Evolutionary conservation across 1,140 invertebrate species (phyloP).

Genomic region (Gyrodactylus bullatarudis): DNA sequence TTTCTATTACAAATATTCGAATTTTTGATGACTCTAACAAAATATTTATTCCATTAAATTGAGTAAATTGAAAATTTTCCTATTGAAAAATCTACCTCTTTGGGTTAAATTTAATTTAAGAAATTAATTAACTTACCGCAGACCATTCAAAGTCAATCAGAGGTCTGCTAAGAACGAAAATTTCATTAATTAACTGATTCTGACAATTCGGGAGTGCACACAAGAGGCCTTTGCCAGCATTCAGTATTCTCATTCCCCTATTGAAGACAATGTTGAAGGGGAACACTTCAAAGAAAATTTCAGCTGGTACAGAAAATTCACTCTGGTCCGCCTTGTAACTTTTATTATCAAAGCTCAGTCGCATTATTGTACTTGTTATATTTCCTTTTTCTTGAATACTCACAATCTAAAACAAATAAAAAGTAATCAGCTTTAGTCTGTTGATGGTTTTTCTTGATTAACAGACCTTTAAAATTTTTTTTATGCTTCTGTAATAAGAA

Average conservation of each 20-base stretch:
- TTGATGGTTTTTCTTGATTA: no score
- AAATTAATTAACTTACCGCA: constrained; percentile 42
- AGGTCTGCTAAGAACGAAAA: constrained; percentile 55
- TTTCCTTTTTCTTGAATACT: constrained; percentile 47
- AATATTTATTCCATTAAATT: no score
- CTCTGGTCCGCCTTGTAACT: constrained; percentile 22
- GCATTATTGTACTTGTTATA: constrained; percentile 63
- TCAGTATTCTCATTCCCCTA: constrained; percentile 53
- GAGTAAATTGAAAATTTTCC: no score
- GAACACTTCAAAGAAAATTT: constrained; percentile 64
- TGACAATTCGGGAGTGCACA: constrained; percentile 50
- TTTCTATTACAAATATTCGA: constrained; percentile 8
- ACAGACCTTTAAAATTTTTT: no score
- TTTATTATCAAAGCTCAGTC: constrained; percentile 63
- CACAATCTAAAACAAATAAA: constrained; percentile 25
- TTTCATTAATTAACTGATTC: constrained; percentile 37
- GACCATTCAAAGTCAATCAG: constrained; percentile 66
- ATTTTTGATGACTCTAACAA: no score
- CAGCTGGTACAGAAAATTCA: constrained; percentile 25
- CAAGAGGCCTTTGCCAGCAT: constrained; percentile 49
- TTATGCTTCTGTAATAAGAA: no score
- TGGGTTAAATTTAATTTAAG: no score
- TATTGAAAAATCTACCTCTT: no score
- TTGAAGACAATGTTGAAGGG: constrained; percentile 84
- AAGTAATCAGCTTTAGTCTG: no score